Base-by-base conservation (phyloP, 2,113 vertebrate genomes). In the Spea multiplicata region DNA sequence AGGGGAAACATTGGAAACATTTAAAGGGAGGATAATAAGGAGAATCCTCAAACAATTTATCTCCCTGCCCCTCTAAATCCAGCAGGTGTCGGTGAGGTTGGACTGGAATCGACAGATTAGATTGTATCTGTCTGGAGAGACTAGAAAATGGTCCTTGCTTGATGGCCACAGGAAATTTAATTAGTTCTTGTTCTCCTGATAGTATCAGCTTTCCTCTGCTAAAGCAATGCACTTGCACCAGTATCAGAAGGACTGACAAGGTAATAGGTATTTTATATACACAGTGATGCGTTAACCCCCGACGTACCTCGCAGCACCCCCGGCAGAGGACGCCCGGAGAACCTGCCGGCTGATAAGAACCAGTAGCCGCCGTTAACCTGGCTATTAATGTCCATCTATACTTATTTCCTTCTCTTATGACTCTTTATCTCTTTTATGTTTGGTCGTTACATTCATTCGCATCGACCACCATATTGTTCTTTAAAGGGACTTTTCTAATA, bases 81-180 rank as follows among this genome's bases (percentile, higher is more conserved):
- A 50, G 67, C 67, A 70, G 48, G 67, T 70, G 67, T 70, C 47
- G 48, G 46, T 70, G n/a, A 30, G 50, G 69, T 71, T 71, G 49
- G 69, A 71, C 69, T 71, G 69, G 69, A 71, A 71, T 48, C 16
- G 69, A 71, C 69, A 71, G 69, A 71, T 71, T 71, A 71, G 69
- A 71, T 71, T 71, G 69, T 16, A 71, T 71, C 69, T 71, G 69
- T 55, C 69, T 53, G 69, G 48, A 71, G 69, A 46, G 50, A 71
- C 49, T 12, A 71, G 69, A 55, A 53, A 53, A 71, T 48, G 17
- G 50, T 52, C 16, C 69, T 53, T 30, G 48, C 69, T 53, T 71
- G 69, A 71, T 71, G 69, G 69, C 69, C 69, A 71, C 48, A 53
- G 69, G 69, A 71, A 71, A 71, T 71, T 71, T 71, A 71, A 71